Conservation (phyloP, 2,113 vertebrate genomes). For the Chamaea fasciata region DNA sequence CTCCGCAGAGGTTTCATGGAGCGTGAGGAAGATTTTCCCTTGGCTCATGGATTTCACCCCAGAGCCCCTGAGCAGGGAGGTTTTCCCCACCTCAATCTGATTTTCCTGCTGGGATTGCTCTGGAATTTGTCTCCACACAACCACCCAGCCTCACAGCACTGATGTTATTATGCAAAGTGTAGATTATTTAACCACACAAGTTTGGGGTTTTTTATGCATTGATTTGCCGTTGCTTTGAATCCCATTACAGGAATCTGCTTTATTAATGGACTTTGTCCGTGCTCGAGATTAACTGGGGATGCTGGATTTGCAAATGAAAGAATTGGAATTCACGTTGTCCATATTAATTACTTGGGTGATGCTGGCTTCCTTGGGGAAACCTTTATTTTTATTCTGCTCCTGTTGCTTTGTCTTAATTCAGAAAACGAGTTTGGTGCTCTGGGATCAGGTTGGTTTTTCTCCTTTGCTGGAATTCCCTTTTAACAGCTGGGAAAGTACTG, state of each 20-base stretch:
- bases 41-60: neutral
- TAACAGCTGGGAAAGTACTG: neutral
- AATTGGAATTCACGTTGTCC: constrained; percentile 3
- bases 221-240: neutral
- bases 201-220: neutral
- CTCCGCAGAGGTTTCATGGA: neutral
- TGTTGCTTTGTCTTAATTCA: neutral
- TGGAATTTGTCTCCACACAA: neutral
- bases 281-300: neutral
- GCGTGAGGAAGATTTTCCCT: neutral
- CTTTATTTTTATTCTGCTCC: neutral
- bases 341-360: neutral
- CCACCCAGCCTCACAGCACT: neutral
- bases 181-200: neutral
- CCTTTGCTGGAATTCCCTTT: neutral
- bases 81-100: neutral
- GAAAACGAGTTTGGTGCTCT: neutral
- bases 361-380: neutral
- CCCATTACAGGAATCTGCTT: neutral
- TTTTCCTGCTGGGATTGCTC: neutral
- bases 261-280: constrained; percentile 17
- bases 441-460: neutral
- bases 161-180: neutral
- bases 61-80: neutral
- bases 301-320: constrained; percentile 47